Evolutionary conservation across 2,797 vertebrate genomes (phyloP).

Genomic region (Tragelaphus oryx): DNA sequence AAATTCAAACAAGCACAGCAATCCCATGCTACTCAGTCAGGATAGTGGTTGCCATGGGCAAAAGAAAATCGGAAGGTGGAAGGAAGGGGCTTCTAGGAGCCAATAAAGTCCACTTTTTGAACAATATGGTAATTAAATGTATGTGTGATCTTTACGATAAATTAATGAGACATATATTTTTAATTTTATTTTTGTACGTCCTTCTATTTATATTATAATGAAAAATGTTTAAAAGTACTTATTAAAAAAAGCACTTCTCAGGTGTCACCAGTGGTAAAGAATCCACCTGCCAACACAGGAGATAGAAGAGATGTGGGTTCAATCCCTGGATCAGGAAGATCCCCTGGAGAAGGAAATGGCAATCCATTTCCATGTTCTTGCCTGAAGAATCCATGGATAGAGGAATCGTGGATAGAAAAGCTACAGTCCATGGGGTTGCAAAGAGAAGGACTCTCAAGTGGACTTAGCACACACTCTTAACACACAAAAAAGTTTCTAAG

Average conservation of each 20-base stretch:
- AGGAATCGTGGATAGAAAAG: background rate
- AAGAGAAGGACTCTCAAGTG: background rate
- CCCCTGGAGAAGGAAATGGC: background rate
- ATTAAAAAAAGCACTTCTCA: background rate
- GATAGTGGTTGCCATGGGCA: background rate
- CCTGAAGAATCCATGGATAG: background rate
- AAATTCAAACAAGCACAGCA: background rate
- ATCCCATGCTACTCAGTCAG: background rate
- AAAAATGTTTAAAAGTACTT: background rate
- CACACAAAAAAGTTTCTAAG: background rate
- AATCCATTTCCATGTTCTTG: background rate
- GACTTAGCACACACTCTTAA: background rate
- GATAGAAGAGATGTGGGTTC: fast-evolving
- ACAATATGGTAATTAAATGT: background rate
- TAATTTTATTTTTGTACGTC: background rate
- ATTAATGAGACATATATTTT: background rate
- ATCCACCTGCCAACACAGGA: background rate
- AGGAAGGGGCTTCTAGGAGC: background rate
- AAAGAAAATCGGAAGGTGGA: background rate
- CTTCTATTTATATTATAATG: background rate
- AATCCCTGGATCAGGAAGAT: background rate
- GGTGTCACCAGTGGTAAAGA: background rate
- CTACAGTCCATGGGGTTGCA: background rate
- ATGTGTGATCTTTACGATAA: background rate
- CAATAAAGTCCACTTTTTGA: background rate